Evolutionary conservation across 2,888 invertebrate genomes (phyloP).

Genomic region (Limnephilus rhombicus): DNA sequence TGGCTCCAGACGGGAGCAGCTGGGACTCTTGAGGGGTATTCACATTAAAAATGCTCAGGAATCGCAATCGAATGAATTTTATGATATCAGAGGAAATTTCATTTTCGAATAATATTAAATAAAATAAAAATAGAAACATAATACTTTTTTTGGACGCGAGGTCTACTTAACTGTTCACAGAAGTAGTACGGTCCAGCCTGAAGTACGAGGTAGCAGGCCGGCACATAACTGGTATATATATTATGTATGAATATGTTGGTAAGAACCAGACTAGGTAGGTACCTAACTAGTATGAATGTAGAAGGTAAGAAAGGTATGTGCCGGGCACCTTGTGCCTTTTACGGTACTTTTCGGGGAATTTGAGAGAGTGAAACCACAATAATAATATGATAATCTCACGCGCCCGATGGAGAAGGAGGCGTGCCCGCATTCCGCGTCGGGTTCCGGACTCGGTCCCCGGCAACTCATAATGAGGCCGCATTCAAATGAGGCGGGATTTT

Average conservation of each 20-base stretch:
- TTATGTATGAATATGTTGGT: too few relatives aligned
- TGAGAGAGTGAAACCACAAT: conserved; percentile 35
- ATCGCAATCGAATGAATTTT: too few relatives aligned
- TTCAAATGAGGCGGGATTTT: not conserved
- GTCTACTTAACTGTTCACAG: too few relatives aligned
- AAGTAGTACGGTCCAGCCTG: not conserved
- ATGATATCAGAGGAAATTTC: too few relatives aligned
- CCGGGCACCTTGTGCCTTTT: not conserved
- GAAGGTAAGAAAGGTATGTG: not conserved
- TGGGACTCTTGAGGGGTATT: too few relatives aligned
- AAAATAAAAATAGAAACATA: too few relatives aligned
- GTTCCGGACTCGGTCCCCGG: not conserved
- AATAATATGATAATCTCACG: conserved; percentile 3
- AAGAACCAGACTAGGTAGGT: too few relatives aligned
- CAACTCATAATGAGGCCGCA: not conserved
- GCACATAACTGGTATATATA: not conserved
- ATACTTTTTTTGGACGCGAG: too few relatives aligned
- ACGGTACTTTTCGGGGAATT: conserved; percentile 33
- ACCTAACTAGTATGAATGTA: not conserved
- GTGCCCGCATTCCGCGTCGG: conserved; percentile 11
- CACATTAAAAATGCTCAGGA: too few relatives aligned
- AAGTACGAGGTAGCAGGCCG: not conserved
- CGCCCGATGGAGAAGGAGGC: not conserved
- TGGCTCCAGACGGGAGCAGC: too few relatives aligned
- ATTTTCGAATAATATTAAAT: too few relatives aligned